Conservation (phyloP, 2,888 invertebrate species). For the Saturnia pavonia region DNA sequence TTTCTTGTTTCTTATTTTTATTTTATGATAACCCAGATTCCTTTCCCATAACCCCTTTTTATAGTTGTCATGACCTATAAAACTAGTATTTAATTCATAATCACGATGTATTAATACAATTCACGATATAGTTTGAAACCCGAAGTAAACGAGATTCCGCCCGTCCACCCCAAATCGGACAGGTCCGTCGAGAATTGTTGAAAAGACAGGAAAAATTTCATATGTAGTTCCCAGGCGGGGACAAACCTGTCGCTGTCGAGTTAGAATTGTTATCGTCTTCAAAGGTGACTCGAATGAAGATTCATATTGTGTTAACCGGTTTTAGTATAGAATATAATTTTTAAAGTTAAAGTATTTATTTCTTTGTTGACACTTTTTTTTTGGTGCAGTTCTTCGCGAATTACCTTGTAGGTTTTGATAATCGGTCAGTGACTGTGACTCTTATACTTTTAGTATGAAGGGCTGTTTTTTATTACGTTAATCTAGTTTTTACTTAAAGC, state of each 20-base stretch:
- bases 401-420: too few species aligned
- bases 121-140: too few species aligned
- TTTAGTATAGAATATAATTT: too few species aligned
- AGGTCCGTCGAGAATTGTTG: slow-evolving; percentile 48
- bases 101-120: slow-evolving; percentile 16
- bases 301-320: slow-evolving; percentile 34
- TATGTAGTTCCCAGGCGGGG: slow-evolving; percentile 51
- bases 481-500: too few species aligned
- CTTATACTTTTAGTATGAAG: too few species aligned
- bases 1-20: background rate
- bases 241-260: slow-evolving; percentile 54
- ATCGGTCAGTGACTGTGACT: too few species aligned
- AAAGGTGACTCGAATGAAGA: slow-evolving; percentile 4
- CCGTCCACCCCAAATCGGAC: slow-evolving; percentile 40
- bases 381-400: too few species aligned
- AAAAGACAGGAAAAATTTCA: slow-evolving; percentile 42
- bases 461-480: too few species aligned
- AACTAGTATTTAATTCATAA: slow-evolving; percentile 40
- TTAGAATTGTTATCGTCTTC: slow-evolving; percentile 25
- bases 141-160: slow-evolving; percentile 42
- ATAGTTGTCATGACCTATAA: slow-evolving; percentile 23
- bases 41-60: slow-evolving; percentile 47
- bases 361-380: too few species aligned
- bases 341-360: background rate
- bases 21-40: slow-evolving; percentile 34